Conservation (phyloP, 2,797 vertebrate species). For the Helarctos malayanus region DNA sequence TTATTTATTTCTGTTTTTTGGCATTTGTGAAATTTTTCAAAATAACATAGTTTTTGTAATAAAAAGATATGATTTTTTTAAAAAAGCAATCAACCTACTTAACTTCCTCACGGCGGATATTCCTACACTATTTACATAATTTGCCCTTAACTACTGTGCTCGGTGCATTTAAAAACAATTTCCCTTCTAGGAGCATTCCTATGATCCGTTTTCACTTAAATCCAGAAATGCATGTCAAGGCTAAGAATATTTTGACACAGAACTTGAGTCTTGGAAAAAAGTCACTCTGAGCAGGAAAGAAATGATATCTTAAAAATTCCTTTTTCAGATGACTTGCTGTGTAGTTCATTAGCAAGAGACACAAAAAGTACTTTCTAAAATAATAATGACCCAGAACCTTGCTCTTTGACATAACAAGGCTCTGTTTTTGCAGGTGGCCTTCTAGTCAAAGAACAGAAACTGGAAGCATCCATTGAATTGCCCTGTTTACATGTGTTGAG, state of each 20-base stretch:
- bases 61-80: slow-evolving; percentile 1
- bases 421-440: slow-evolving; percentile 87
- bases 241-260: slow-evolving; percentile 53
- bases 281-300: slow-evolving; percentile 35
- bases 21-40: slow-evolving; percentile 55
- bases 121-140: slow-evolving; percentile 38
- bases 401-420: slow-evolving; percentile 58
- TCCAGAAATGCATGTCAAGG: slow-evolving; percentile 16
- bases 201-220: slow-evolving; percentile 30
- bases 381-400: slow-evolving; percentile 76
- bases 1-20: slow-evolving; percentile 46
- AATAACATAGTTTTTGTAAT: slow-evolving; percentile 32
- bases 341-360: slow-evolving; percentile 75
- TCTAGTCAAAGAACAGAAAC: slow-evolving; percentile 75
- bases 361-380: slow-evolving; percentile 81
- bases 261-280: slow-evolving; percentile 38
- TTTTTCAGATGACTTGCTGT: slow-evolving; percentile 80
- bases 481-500: slow-evolving; percentile 31
- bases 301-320: slow-evolving; percentile 59
- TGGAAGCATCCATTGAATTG: slow-evolving; percentile 77
- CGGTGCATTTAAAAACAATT: slow-evolving; percentile 53
- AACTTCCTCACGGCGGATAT: background rate
- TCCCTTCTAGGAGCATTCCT: background rate
- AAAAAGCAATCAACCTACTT: background rate
- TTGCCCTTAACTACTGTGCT: slow-evolving; percentile 10